These are phyloP conservation scores for Tachypleus tridentatus DNA, from an alignment of 1,140 invertebrate species.

Conservation along the genomic window DNA sequence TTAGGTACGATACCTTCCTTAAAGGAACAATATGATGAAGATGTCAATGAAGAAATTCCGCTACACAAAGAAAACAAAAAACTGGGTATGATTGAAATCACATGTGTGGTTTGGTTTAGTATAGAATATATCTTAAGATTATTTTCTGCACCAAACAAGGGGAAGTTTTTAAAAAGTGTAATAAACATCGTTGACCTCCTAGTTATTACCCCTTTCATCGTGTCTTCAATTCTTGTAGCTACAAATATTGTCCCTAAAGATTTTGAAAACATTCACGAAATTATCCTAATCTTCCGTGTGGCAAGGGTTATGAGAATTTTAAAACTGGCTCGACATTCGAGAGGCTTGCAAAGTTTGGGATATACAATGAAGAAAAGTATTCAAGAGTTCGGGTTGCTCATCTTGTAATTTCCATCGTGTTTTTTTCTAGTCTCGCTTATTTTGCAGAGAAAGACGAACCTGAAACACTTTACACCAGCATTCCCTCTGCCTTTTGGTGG, in stretches of 20 bases:
- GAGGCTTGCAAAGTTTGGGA: slow-evolving; percentile 93
- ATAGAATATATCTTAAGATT: slow-evolving; percentile 96
- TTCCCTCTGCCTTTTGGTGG: slow-evolving; percentile 55
- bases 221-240: slow-evolving; percentile 87
- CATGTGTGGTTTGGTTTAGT: slow-evolving; percentile 69
- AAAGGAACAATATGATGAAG: slow-evolving; percentile 64
- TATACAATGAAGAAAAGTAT: slow-evolving; percentile 91
- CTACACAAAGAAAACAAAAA: too few relatives aligned
- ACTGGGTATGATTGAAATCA: too few relatives aligned
- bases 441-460: slow-evolving; percentile 98
- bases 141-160: slow-evolving; percentile 96
- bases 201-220: slow-evolving; percentile 97
- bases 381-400: too few relatives aligned
- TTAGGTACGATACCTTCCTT: slow-evolving; percentile 94
- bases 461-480: slow-evolving; percentile 93
- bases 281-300: slow-evolving; percentile 98
- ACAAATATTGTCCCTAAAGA: slow-evolving; percentile 70
- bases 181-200: slow-evolving; percentile 97
- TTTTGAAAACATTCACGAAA: slow-evolving; percentile 89
- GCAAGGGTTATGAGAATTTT: slow-evolving; percentile 98
- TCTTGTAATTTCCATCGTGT: slow-evolving; percentile 89
- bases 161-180: slow-evolving; percentile 99
- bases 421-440: slow-evolving; percentile 97
- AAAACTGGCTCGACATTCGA: slow-evolving; percentile 96
- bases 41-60: too few relatives aligned